A percentile compares a stretch with the other conserved stretches of the same genome.
phyloP scores from a whole-genome alignment of 2,797 vertebrate species.

The Cyprinodon diabolis region DNA sequence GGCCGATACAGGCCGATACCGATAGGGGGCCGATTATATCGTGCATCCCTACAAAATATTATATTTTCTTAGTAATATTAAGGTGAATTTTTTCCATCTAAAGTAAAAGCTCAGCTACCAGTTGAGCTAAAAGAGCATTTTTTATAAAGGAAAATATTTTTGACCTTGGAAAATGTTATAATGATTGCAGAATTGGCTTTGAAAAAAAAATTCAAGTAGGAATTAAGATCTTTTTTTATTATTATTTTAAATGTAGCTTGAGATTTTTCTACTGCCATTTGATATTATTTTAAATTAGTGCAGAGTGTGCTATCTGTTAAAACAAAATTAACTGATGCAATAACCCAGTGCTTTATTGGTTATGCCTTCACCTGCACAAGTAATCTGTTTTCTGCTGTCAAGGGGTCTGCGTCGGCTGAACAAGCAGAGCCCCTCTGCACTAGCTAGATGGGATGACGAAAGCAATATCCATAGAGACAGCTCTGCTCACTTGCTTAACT shows the following conservation, averaged over 20 bases:
- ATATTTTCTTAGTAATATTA: too few species aligned
- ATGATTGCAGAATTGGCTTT: too few species aligned
- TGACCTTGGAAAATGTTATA: too few species aligned
- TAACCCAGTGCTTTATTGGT: conserved; percentile 28
- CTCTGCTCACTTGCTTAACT: conserved; percentile 46
- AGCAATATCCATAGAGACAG: conserved; percentile 81
- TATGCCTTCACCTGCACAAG: conserved; percentile 42
- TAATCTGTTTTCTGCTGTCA: conserved; percentile 56
- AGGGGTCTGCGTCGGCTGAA: conserved; percentile 54
- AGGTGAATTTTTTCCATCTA: too few species aligned
- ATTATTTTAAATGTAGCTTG: not conserved
- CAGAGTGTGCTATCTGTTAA: not conserved
- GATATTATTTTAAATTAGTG: not conserved
- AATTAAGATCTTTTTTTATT: too few species aligned
- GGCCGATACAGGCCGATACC: too few species aligned
- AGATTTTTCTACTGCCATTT: not conserved
- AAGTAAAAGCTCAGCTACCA: too few species aligned
- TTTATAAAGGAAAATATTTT: too few species aligned
- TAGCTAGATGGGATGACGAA: conserved; percentile 72
- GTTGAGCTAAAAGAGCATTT: too few species aligned
- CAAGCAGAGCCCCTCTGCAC: conserved; percentile 50
- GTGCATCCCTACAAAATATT: too few species aligned
- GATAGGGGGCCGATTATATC: too few species aligned
- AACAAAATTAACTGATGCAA: conserved; percentile 30
- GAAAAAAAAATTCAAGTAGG: too few species aligned